Percentiles rank a stretch among this genome's conserved stretches.
Conservation (phyloP, 2,797 vertebrate genomes). For the Pangasius djambal region DNA sequence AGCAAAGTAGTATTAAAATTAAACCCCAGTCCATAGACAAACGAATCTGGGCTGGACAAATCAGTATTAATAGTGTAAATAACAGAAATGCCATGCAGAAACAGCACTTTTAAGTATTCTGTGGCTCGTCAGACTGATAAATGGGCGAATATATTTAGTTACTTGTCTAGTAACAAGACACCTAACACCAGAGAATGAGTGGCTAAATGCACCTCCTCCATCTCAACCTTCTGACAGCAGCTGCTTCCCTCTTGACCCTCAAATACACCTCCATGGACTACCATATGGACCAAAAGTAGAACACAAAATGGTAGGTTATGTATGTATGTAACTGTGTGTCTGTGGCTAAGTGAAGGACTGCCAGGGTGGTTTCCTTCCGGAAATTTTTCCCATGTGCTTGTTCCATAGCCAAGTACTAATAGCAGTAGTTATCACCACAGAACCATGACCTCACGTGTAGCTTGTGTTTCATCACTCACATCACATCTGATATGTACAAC, state of each 20-base stretch:
- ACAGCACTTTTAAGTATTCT: conserved; percentile 4
- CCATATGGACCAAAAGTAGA: conserved; percentile 22
- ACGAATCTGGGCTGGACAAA: neutral
- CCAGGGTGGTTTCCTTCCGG: neutral
- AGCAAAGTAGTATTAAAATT: neutral
- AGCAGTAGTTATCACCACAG: neutral
- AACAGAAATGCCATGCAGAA: conserved; percentile 1
- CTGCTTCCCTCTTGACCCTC: conserved; percentile 37
- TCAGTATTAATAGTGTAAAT: neutral
- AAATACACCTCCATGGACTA: conserved; percentile 26
- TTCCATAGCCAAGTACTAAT: neutral
- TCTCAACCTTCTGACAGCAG: conserved; percentile 24
- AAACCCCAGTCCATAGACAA: neutral
- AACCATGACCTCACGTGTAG: neutral
- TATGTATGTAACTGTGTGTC: neutral
- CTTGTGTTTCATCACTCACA: neutral
- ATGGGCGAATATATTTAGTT: conserved; percentile 46
- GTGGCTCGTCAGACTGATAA: conserved; percentile 27
- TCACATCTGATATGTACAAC: neutral
- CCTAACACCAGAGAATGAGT: conserved; percentile 34
- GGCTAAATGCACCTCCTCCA: conserved; percentile 24
- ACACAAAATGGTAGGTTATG: neutral
- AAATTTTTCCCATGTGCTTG: neutral
- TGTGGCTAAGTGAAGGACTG: neutral
- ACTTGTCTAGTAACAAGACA: conserved; percentile 43